Percentiles rank a stretch among this genome's conserved stretches.
phyloP scores from a whole-genome alignment of 2,888 invertebrate species.

The Corythucha ciliata region DNA sequence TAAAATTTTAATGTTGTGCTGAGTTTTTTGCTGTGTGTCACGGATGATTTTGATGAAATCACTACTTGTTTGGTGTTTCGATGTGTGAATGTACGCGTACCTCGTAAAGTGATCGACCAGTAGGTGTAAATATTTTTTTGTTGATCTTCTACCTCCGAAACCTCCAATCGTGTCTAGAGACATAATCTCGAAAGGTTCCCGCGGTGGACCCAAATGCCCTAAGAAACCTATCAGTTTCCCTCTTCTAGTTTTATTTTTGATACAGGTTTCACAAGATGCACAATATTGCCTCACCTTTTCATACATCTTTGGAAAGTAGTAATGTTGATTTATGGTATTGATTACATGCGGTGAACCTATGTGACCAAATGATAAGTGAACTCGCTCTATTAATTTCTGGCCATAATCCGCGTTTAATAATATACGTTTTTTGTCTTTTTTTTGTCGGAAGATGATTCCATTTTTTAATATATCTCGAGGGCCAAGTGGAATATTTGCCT shows the following conservation, averaged over 20 bases:
- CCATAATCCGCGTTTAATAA: slow-evolving; percentile 19
- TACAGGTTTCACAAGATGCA: slow-evolving; percentile 18
- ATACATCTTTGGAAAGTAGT: slow-evolving; percentile 18
- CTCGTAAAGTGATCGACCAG: slow-evolving; percentile 27
- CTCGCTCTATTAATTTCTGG: slow-evolving; percentile 16
- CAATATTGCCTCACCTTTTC: slow-evolving; percentile 14
- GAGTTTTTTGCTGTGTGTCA: slow-evolving; percentile 20
- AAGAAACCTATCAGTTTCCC: slow-evolving; percentile 9
- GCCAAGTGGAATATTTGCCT: background rate
- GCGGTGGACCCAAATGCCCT: slow-evolving; percentile 35
- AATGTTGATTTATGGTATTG: slow-evolving; percentile 15
- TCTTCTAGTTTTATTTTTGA: slow-evolving; percentile 13
- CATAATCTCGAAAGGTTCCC: slow-evolving; percentile 36
- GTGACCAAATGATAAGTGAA: slow-evolving; percentile 21
- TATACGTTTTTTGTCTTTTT: slow-evolving; percentile 14
- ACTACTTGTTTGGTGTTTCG: slow-evolving; percentile 34
- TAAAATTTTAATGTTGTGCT: slow-evolving; percentile 25
- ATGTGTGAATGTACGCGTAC: slow-evolving; percentile 35
- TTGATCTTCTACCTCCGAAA: slow-evolving; percentile 34
- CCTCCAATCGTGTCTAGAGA: slow-evolving; percentile 38
- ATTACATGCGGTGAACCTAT: slow-evolving; percentile 19
- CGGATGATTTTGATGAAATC: slow-evolving; percentile 33
- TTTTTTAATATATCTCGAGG: background rate
- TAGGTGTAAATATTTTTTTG: slow-evolving; percentile 37
- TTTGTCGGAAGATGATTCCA: background rate